A percentile compares a stretch with the other conserved stretches of the same genome.
Evolutionary conservation across 1,140 invertebrate species (phyloP).

Genomic region (Magallana gigas): DNA sequence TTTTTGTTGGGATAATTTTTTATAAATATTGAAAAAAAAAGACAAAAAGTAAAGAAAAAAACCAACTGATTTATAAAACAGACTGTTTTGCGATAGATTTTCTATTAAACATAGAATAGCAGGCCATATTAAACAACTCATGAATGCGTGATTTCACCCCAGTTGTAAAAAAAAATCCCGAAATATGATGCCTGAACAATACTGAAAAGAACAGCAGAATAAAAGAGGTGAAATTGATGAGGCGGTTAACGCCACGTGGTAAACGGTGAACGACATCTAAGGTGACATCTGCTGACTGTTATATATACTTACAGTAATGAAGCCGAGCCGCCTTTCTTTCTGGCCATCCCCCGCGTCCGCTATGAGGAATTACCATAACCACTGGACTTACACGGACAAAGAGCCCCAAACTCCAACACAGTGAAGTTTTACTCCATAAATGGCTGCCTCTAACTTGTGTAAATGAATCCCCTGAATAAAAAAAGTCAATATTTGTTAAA

Average conservation of each 20-base stretch:
- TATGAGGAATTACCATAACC: background rate
- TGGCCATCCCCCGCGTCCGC: background rate
- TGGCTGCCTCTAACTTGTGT: constrained; percentile 8
- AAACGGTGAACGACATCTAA: background rate
- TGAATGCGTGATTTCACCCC: no score
- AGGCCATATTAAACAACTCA: no score
- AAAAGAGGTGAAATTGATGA: constrained; percentile 29
- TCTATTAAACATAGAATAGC: no score
- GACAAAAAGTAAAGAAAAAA: no score
- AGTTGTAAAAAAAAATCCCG: background rate
- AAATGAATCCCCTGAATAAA: constrained; percentile 35
- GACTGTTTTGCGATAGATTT: no score
- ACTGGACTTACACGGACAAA: background rate
- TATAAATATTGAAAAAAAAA: no score
- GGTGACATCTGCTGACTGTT: constrained; percentile 15
- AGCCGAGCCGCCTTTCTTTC: background rate
- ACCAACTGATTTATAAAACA: no score
- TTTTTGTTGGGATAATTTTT: no score
- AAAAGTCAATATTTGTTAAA: constrained; percentile 45
- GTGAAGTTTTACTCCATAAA: constrained; percentile 29
- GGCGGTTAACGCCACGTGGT: constrained; percentile 18
- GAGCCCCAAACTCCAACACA: constrained; percentile 17
- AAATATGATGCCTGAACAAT: background rate
- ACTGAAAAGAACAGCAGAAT: background rate
- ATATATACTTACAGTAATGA: background rate